phyloP scores from a whole-genome alignment of 2,888 invertebrate genomes.

The Eurytoma adleriae region DNA sequence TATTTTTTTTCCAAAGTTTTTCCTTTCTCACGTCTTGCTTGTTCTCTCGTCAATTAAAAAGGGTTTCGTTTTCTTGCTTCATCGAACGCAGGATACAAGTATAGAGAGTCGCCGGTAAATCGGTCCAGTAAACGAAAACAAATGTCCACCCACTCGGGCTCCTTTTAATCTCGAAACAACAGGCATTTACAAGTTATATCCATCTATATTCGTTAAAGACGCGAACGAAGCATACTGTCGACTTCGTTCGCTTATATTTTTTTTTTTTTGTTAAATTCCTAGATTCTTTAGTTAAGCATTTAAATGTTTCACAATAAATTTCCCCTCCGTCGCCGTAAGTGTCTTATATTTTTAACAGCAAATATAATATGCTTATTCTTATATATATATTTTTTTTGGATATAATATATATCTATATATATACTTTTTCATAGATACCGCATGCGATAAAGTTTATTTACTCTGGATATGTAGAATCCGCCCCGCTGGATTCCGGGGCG shows the following conservation, averaged over 20 bases:
- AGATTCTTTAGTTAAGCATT: constrained; percentile 13
- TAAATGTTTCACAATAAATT: constrained; percentile 18
- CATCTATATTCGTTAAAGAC: constrained; percentile 10
- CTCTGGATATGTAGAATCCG: constrained; percentile 44
- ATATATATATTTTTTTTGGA: constrained; percentile 9
- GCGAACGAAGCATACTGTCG: constrained; percentile 7
- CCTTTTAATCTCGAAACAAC: constrained; percentile 33
- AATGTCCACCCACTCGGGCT: constrained; percentile 14
- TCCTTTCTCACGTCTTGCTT: background rate
- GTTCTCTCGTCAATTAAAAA: constrained; percentile 6
- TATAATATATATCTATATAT: constrained; percentile 36
- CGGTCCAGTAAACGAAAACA: constrained; percentile 54
- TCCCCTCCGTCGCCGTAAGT: constrained; percentile 13
- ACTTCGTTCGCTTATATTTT: constrained; percentile 5
- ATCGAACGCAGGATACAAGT: constrained; percentile 40
- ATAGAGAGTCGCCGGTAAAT: constrained; percentile 31
- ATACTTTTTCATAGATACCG: constrained; percentile 33
- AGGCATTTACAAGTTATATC: constrained; percentile 36
- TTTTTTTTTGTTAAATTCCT: constrained; percentile 21
- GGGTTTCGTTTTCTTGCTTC: constrained; percentile 20
- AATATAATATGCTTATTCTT: constrained; percentile 48
- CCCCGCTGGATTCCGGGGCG: constrained; percentile 36
- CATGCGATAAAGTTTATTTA: constrained; percentile 21
- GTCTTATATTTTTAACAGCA: constrained; percentile 51
- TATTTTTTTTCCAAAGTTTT: constrained; percentile 12